A percentile compares a stretch with the other conserved stretches of the same genome.
Evolutionary conservation across 2,888 invertebrate genomes (phyloP).

Genomic region (Eugnorisma glareosa): DNA sequence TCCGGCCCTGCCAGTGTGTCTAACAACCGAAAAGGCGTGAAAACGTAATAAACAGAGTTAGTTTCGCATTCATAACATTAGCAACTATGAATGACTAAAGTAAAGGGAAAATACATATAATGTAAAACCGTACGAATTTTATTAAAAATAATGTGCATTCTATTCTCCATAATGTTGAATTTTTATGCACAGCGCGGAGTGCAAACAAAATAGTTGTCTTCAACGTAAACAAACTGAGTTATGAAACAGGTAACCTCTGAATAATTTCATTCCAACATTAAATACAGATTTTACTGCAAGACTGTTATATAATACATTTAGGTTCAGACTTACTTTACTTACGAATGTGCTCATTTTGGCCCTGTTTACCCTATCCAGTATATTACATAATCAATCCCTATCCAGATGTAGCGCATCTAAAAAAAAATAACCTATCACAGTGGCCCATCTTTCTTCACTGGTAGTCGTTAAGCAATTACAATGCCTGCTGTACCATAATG

Average conservation of each 20-base stretch:
- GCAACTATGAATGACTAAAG: background rate
- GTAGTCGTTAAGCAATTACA: background rate
- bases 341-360: constrained; percentile 6
- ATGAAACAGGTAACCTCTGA: constrained; percentile 9
- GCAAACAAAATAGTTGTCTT: constrained; percentile 25
- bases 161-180: constrained; percentile 5
- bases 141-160: background rate
- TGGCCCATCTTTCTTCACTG: background rate
- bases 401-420: background rate
- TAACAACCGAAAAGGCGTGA: too few species aligned
- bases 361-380: background rate
- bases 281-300: background rate
- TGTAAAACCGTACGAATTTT: background rate
- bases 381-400: background rate
- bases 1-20: too few species aligned
- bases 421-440: background rate
- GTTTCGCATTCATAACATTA: background rate
- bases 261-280: constrained; percentile 2
- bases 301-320: background rate
- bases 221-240: constrained; percentile 23
- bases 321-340: constrained; percentile 15
- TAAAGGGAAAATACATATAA: background rate
- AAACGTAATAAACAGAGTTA: background rate
- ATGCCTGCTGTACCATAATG: background rate
- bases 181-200: constrained; percentile 6